These are phyloP conservation scores for Apotomis capreana DNA, from an alignment of 2,888 invertebrate species.

Conservation along the genomic window DNA sequence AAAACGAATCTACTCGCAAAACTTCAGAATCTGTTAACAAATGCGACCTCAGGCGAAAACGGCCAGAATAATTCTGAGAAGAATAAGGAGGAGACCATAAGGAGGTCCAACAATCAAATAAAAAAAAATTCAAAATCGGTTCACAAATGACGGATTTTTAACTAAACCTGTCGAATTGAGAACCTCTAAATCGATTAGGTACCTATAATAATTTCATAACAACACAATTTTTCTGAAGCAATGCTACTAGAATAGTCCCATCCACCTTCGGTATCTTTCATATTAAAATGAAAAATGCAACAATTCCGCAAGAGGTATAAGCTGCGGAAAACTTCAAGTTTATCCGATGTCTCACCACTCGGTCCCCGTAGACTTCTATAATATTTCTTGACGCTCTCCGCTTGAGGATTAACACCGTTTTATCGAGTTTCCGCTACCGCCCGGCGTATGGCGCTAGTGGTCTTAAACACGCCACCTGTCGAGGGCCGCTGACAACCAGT, in stretches of 20 bases:
- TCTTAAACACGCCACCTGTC: constrained; percentile 61
- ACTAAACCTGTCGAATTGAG: no score
- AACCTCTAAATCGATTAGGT: no score
- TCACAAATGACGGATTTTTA: no score
- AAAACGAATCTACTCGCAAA: no score
- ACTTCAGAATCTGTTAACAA: no score
- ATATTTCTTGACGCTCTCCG: constrained; percentile 16
- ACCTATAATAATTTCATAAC: no score
- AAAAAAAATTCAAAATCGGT: no score
- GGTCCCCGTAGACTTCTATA: constrained; percentile 22
- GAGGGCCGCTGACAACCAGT: constrained; percentile 53
- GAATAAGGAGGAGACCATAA: no score
- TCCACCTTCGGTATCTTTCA: background rate
- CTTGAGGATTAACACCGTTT: constrained; percentile 18
- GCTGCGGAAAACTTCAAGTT: constrained; percentile 30
- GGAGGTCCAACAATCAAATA: no score
- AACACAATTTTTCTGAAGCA: background rate
- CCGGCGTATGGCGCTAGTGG: constrained; percentile 23
- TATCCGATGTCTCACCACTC: constrained; percentile 22
- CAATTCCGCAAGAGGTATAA: constrained; percentile 13
- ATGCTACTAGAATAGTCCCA: background rate
- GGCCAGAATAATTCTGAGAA: no score
- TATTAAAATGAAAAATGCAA: constrained; percentile 7
- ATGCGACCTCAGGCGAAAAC: no score
- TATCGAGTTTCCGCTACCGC: constrained; percentile 9